Evolutionary conservation across 2,113 vertebrate species (phyloP).

Genomic region (Ctenomys sociabilis): DNA sequence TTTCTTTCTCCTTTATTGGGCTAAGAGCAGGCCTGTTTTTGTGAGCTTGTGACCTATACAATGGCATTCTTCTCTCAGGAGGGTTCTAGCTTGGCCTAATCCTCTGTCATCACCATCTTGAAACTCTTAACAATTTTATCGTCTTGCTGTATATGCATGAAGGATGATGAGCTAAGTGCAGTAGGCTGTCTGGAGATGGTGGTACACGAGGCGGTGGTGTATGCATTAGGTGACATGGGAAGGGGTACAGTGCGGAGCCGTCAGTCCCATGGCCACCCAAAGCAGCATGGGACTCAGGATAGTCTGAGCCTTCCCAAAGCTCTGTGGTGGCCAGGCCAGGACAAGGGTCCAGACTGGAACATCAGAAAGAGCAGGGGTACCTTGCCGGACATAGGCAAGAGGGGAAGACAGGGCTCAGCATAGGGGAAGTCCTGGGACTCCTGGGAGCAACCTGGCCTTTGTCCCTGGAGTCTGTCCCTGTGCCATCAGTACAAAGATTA

Average conservation of each 20-base stretch:
- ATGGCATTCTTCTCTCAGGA: background rate
- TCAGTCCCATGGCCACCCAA: background rate
- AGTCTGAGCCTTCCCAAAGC: background rate
- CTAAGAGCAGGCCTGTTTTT: background rate
- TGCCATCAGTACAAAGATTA: background rate
- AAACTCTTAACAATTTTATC: background rate
- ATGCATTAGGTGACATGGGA: rapidly evolving
- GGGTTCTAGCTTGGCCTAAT: background rate
- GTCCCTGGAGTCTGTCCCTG: background rate
- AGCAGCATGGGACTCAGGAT: background rate
- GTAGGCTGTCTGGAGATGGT: background rate
- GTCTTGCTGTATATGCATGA: background rate
- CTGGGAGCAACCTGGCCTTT: background rate
- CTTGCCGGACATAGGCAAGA: no score
- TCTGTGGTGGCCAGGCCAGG: background rate
- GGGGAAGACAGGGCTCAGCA: rapidly evolving
- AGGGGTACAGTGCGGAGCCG: rapidly evolving
- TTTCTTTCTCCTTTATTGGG: background rate
- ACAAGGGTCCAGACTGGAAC: background rate
- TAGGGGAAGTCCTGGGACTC: no score
- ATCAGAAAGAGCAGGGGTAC: background rate
- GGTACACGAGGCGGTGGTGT: rapidly evolving
- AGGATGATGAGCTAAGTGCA: background rate
- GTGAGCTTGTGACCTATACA: background rate
- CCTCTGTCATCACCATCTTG: background rate